These are phyloP conservation scores for Hetaerina titia DNA, from an alignment of 2,888 invertebrate species.

Conservation along the genomic window DNA sequence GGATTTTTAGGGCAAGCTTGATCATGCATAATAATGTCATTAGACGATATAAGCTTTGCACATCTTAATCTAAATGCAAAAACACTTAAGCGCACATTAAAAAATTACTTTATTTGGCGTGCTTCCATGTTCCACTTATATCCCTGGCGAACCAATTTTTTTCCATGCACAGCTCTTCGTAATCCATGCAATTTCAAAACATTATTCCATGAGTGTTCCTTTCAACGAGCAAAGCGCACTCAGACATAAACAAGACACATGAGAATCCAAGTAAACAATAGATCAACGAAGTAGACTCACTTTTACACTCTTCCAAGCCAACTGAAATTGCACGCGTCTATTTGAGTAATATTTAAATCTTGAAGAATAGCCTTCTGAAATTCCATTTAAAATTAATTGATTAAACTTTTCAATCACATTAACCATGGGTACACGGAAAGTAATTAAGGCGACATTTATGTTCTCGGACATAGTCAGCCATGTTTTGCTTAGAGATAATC, in stretches of 20 bases:
- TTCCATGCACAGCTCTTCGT: background rate
- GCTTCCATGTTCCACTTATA: background rate
- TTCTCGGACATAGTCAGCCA: too few species aligned
- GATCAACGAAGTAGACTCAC: conserved; percentile 43
- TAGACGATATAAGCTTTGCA: background rate
- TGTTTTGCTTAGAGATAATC: too few species aligned
- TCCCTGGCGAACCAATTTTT: background rate
- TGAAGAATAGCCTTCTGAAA: background rate
- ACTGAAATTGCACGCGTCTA: conserved; percentile 60
- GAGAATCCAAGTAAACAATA: background rate
- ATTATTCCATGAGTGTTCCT: background rate
- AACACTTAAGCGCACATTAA: background rate
- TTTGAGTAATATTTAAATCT: background rate
- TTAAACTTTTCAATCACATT: background rate
- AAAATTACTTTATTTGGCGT: background rate
- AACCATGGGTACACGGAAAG: too few species aligned
- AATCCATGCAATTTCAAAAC: background rate
- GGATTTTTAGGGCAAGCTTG: background rate
- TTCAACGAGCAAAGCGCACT: background rate
- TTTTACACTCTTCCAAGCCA: conserved; percentile 51
- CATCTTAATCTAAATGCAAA: background rate
- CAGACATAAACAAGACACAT: conserved; percentile 12
- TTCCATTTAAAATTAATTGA: background rate
- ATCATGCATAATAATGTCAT: background rate
- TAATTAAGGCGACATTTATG: too few species aligned